Conservation (phyloP, 30 jellyfish, hydroid and myxozoan species). For the Hydractinia symbiolongicarpus region DNA sequence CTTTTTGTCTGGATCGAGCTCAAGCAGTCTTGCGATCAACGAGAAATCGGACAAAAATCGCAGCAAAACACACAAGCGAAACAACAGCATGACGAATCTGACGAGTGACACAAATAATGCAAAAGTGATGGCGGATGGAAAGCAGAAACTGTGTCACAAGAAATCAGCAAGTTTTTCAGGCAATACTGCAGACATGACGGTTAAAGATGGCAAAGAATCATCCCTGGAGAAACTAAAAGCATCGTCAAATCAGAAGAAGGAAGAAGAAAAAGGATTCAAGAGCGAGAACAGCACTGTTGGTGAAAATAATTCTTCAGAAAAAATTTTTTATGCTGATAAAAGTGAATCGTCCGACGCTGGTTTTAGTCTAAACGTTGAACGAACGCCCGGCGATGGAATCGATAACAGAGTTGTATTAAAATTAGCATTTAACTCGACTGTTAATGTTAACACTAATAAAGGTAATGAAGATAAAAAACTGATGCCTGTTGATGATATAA, state of each 20-base stretch:
- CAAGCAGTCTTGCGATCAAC: constrained; percentile 76
- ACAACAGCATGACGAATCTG: constrained; percentile 27
- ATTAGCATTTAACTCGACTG: constrained; percentile 16
- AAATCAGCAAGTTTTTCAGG: constrained; percentile 44
- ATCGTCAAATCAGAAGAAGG: not conserved
- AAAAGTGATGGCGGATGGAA: constrained; percentile 23
- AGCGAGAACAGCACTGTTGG: not conserved
- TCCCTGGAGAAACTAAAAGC: constrained; percentile 7
- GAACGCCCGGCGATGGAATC: constrained; percentile 56
- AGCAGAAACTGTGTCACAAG: constrained; percentile 28
- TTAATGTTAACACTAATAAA: not conserved
- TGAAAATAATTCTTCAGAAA: not conserved
- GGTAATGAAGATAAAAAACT: not conserved
- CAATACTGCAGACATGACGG: constrained; percentile 11
- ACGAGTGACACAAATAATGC: constrained; percentile 22
- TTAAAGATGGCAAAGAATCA: constrained; percentile 8
- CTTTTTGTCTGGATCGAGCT: constrained; percentile 87
- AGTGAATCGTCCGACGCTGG: not conserved
- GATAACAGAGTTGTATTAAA: constrained; percentile 21
- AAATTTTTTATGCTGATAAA: not conserved
- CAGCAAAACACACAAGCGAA: constrained; percentile 21
- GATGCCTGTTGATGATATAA: not conserved
- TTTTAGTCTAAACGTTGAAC: constrained; percentile 6
- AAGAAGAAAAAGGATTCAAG: not conserved
- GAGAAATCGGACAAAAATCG: constrained; percentile 37